Percentiles rank a stretch among this genome's conserved stretches.
Conservation (phyloP, 2,888 invertebrate genomes). For the Coremacera marginata region DNA sequence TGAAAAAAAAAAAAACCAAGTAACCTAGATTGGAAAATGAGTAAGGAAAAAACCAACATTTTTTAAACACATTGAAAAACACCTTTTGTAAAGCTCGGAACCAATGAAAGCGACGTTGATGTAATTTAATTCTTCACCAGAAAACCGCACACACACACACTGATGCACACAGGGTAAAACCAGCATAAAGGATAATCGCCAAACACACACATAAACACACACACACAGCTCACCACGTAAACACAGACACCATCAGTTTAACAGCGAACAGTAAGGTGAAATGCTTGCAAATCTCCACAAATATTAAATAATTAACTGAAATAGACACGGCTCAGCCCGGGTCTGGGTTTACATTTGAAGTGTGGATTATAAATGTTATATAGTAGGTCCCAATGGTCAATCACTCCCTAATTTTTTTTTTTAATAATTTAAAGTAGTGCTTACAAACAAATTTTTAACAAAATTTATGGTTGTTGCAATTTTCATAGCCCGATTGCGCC, state of each 20-base stretch:
- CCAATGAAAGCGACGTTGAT: neutral
- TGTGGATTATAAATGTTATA: no score
- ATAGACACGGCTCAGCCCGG: no score
- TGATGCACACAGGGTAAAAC: neutral
- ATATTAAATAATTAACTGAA: neutral
- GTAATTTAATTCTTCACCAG: slow-evolving; percentile 7
- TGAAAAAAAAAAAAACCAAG: neutral
- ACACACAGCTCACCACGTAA: slow-evolving; percentile 23
- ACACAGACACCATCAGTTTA: no score
- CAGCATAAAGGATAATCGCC: slow-evolving; percentile 18
- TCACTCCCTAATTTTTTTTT: no score
- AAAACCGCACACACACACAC: neutral
- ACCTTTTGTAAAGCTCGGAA: neutral
- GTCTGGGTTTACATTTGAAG: no score
- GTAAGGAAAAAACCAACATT: neutral
- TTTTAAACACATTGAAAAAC: neutral
- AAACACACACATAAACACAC: slow-evolving; percentile 26
- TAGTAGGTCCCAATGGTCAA: no score
- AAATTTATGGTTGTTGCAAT: no score
- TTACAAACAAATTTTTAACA: no score
- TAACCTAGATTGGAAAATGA: slow-evolving; percentile 15
- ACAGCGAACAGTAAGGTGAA: neutral
- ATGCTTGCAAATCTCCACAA: neutral
- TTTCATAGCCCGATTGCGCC: no score
- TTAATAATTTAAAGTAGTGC: no score